Percentiles rank a stretch among this genome's conserved stretches.
phyloP scores from a whole-genome alignment of 2,888 invertebrate species.

The Lasioglossum villosulum region DNA sequence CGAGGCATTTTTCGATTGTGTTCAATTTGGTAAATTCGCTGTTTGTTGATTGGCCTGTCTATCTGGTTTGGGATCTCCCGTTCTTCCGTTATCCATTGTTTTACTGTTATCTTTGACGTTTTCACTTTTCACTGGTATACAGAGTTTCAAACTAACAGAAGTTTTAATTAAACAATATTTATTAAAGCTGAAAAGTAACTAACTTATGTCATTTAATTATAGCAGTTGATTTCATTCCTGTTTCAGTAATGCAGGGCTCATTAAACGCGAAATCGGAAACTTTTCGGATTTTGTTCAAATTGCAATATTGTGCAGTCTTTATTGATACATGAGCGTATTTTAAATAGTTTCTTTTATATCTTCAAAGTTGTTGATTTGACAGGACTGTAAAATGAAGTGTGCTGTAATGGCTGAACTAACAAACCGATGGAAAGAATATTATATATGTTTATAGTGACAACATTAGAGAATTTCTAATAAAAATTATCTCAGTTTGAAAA shows the following conservation, averaged over 20 bases:
- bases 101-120: not conserved
- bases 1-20: not conserved
- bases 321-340: too few relatives aligned
- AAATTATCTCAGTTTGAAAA: not conserved
- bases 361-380: too few relatives aligned
- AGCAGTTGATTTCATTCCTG: not conserved
- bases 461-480: not conserved
- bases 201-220: not conserved
- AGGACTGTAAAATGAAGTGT: too few relatives aligned
- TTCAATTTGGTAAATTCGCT: not conserved
- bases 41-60: not conserved
- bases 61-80: not conserved
- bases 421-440: not conserved
- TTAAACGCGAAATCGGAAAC: too few relatives aligned
- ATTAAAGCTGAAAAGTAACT: not conserved
- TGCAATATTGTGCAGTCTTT: too few relatives aligned
- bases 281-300: too few relatives aligned
- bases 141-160: not conserved
- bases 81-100: not conserved
- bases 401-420: not conserved
- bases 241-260: too few relatives aligned
- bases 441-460: not conserved
- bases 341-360: too few relatives aligned
- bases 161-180: not conserved
- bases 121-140: not conserved